Evolutionary conservation across 2,113 vertebrate species (phyloP).

Genomic region (Ornithorhynchus anatinus): DNA sequence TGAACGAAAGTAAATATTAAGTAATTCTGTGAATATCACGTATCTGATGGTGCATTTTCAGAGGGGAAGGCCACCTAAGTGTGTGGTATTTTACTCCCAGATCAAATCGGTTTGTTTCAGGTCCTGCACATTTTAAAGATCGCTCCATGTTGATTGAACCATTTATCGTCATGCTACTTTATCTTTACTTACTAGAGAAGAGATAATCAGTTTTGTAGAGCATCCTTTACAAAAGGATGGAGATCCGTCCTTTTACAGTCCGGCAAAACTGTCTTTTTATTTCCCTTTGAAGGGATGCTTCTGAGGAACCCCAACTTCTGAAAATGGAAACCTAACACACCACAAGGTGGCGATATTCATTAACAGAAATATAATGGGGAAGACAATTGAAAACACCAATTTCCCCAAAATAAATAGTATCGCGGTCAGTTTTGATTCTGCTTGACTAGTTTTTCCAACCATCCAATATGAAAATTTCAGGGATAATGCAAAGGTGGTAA

Average conservation of each 20-base stretch:
- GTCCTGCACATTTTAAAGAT: not conserved
- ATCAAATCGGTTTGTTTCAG: not conserved
- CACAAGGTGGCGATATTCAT: conserved; percentile 20
- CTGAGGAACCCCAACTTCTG: too few relatives aligned
- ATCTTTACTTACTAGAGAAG: too few relatives aligned
- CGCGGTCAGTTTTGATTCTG: not conserved
- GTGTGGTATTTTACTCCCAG: not conserved
- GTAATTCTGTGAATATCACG: not conserved
- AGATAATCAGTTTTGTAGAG: too few relatives aligned
- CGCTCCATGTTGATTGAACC: fast-evolving
- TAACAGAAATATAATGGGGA: not conserved
- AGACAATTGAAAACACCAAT: not conserved
- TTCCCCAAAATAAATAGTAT: not conserved
- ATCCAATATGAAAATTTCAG: not conserved
- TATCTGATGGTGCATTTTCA: not conserved
- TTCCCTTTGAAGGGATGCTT: too few relatives aligned
- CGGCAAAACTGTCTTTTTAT: too few relatives aligned
- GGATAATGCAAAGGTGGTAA: not conserved
- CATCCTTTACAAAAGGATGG: too few relatives aligned
- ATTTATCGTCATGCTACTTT: too few relatives aligned
- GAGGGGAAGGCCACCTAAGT: not conserved
- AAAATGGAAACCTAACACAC: not conserved
- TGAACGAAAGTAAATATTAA: not conserved
- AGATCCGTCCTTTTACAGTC: too few relatives aligned
- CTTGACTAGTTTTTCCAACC: not conserved